Percentiles rank a stretch among this genome's conserved stretches.
Conservation (phyloP, 2,113 vertebrate species). For the Dromas ardeola region DNA sequence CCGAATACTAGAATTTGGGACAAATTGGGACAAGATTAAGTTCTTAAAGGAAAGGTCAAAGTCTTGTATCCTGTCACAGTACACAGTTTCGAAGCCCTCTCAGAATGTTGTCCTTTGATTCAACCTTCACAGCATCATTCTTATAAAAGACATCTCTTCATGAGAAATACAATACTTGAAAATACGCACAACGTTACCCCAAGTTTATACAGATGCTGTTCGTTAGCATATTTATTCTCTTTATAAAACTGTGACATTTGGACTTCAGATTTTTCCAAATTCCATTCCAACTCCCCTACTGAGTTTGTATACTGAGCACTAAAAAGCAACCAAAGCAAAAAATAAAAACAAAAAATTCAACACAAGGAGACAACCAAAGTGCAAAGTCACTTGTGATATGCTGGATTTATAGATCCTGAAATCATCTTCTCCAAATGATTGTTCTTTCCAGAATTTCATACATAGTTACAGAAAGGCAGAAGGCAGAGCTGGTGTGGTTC, state of each 20-base stretch:
- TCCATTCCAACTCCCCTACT: background rate
- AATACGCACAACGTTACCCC: background rate
- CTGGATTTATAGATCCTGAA: background rate
- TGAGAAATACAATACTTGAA: background rate
- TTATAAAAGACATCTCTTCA: background rate
- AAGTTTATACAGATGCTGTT: constrained; percentile 27
- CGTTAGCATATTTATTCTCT: constrained; percentile 1
- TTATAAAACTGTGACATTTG: background rate
- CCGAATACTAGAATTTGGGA: background rate
- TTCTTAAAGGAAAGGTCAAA: background rate
- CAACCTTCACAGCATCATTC: background rate
- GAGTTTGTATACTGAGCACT: background rate
- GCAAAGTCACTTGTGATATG: background rate
- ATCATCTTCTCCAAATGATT: background rate
- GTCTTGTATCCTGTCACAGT: background rate
- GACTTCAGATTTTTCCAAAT: constrained; percentile 24
- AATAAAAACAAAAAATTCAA: background rate
- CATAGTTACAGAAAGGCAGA: background rate
- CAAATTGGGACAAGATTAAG: background rate
- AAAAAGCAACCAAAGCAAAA: background rate
- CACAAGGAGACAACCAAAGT: background rate
- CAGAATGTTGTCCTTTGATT: background rate
- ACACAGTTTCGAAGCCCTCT: background rate
- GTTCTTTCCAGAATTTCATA: background rate
- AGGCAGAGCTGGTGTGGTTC: background rate